These are phyloP conservation scores for Steinernema khuongi DNA, from an alignment of 1,140 invertebrate genomes.

Conservation along the genomic window DNA sequence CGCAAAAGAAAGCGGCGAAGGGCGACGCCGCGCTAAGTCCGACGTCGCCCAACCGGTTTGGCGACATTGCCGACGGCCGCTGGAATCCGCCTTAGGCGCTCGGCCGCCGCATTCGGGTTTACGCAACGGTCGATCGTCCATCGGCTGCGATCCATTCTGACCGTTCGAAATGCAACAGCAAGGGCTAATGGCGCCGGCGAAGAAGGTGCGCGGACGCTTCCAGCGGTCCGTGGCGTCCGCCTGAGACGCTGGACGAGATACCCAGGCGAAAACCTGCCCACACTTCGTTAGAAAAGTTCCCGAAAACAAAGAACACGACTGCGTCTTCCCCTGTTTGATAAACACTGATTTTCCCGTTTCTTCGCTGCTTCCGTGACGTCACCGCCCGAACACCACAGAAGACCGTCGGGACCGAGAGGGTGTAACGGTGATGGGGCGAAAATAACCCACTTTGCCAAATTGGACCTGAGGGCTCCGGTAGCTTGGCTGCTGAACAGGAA, in stretches of 20 bases:
- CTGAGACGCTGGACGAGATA: too few species aligned
- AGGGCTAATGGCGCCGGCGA: not conserved
- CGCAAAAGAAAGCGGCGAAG: not conserved
- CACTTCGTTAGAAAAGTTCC: not conserved
- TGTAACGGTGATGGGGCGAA: too few species aligned
- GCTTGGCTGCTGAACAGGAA: too few species aligned
- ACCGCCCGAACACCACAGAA: not conserved
- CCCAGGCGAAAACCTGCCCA: not conserved
- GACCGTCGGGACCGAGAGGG: too few species aligned
- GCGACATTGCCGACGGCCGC: not conserved
- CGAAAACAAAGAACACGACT: not conserved
- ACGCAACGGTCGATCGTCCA: not conserved
- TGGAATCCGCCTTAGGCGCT: conserved; percentile 7
- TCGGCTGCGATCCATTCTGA: not conserved
- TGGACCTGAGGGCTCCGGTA: too few species aligned
- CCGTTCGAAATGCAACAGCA: not conserved
- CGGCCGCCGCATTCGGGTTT: not conserved
- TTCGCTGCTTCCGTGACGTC: not conserved
- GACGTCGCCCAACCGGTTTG: not conserved
- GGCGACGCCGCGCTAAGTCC: not conserved
- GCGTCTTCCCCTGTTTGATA: not conserved
- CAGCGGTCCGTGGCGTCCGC: too few species aligned
- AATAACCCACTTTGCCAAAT: too few species aligned
- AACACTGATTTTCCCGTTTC: not conserved
- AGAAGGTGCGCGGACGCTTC: not conserved